Percentiles rank a stretch among this genome's conserved stretches.
These are phyloP conservation scores for Ahaetulla prasina DNA, from an alignment of 2,113 vertebrate genomes.

Conservation along the genomic window DNA sequence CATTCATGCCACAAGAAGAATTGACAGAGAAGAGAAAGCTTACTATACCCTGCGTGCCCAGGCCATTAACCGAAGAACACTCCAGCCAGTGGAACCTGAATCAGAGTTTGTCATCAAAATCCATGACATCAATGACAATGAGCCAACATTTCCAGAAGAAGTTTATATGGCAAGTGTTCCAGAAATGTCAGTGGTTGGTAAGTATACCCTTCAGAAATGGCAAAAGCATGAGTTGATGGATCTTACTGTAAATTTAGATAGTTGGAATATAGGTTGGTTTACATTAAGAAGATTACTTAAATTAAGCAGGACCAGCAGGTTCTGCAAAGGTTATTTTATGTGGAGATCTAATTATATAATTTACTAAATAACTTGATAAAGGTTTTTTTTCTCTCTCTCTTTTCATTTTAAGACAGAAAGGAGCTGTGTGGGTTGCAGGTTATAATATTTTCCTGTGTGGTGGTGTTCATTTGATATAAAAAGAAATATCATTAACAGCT, in stretches of 20 bases:
- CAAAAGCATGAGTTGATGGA: background rate
- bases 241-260: conserved; percentile 3
- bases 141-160: conserved; percentile 78
- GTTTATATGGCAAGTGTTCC: conserved; percentile 77
- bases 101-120: conserved; percentile 85
- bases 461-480: no score
- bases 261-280: background rate
- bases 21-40: conserved; percentile 82
- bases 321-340: background rate
- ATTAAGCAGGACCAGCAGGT: background rate
- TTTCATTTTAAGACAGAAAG: background rate
- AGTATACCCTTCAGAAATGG: conserved; percentile 45
- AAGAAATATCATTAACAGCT: background rate
- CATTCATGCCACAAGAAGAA: conserved; percentile 79
- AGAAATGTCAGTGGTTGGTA: conserved; percentile 82
- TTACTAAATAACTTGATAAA: background rate
- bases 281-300: background rate
- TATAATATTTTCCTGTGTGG: background rate
- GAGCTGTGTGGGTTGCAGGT: background rate
- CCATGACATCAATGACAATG: conserved; percentile 83
- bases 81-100: conserved; percentile 77
- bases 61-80: conserved; percentile 79
- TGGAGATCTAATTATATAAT: background rate
- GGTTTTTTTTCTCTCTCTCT: background rate
- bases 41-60: conserved; percentile 79